Percentiles rank a stretch among this genome's conserved stretches.
phyloP scores from a whole-genome alignment of 2,797 vertebrate genomes.

The Hydrophis major region DNA sequence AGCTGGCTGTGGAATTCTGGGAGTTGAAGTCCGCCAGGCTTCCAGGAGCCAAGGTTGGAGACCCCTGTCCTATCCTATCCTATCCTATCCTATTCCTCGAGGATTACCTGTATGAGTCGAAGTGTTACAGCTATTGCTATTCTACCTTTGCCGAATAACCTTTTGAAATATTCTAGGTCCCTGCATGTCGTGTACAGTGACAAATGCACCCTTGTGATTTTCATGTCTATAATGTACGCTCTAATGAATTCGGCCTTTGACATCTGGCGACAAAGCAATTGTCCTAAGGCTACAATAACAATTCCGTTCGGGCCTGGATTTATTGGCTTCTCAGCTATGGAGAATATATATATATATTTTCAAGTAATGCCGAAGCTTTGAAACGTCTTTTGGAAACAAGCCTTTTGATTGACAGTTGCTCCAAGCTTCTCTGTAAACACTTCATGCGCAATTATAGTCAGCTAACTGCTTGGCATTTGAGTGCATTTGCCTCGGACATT shows the following conservation, averaged over 20 bases:
- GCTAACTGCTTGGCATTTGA: neutral
- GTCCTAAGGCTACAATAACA: neutral
- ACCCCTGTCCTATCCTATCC: too few species aligned
- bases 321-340: neutral
- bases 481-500: neutral
- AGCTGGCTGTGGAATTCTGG: too few species aligned
- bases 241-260: neutral
- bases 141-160: neutral
- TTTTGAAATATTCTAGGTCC: neutral
- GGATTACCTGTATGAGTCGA: too few species aligned
- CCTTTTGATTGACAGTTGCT: neutral
- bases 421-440: rapidly evolving
- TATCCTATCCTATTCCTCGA: too few species aligned
- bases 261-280: too few species aligned
- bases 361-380: conserved; percentile 18
- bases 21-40: too few species aligned
- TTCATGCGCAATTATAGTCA: neutral
- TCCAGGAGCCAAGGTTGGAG: too few species aligned
- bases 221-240: neutral
- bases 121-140: neutral
- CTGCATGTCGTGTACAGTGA: neutral
- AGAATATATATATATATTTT: neutral
- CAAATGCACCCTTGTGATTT: neutral
- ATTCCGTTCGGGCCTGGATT: neutral
- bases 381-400: neutral